Evolutionary conservation across 2,113 vertebrate genomes (phyloP), one percentile per base, ranked within the genome.

Genomic region (Menidia beryllina): DNA sequence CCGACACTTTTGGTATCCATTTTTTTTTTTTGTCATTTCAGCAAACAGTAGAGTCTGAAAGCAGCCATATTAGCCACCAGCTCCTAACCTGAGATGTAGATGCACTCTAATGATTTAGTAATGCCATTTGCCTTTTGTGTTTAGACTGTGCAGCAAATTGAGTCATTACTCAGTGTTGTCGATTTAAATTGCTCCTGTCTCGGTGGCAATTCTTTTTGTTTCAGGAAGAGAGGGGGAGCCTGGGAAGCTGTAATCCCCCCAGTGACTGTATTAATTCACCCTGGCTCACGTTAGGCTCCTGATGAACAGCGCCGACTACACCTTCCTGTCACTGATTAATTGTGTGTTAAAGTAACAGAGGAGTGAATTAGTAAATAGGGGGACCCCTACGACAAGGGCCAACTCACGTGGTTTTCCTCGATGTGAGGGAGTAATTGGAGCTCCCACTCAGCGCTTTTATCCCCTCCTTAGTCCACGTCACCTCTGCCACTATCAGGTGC

Each of bases 261-360:
- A 76, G 88, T 85, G 87, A 87, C 87, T 86, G 85, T 75, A 82
- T 90, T 89, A 88, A 91, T 90, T 91, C 87, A 84, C 84, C 82
- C 73, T 52, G 78, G 83, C 81, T 87, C 83, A 81, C 73, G 76
- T 91, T 89, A 77, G 68, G 72, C 77, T 79, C 52, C 79, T 88
- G 91, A 90, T 86, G 82, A 90, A 91, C 88, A 89, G 77, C 68
- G 25, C 68, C 25, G 66, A 84, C 83, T 79, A 75, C 88, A 86
- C 85, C 87, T 89, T 84, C 82, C 88, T 86, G 87, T 88, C 87
- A 86, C 84, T 93, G 92, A 92, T 91, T 91, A 93, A 92, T 90
- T 88, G 88, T 81, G 84, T 90, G 88, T 86, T 91, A 86, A 89
- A 89, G 86, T 86, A 92, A 91, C 85, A 88, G 78, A 88, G 88